These are phyloP conservation scores for Alligator sinensis DNA, from an alignment of 2,113 vertebrate genomes.

Conservation along the genomic window DNA sequence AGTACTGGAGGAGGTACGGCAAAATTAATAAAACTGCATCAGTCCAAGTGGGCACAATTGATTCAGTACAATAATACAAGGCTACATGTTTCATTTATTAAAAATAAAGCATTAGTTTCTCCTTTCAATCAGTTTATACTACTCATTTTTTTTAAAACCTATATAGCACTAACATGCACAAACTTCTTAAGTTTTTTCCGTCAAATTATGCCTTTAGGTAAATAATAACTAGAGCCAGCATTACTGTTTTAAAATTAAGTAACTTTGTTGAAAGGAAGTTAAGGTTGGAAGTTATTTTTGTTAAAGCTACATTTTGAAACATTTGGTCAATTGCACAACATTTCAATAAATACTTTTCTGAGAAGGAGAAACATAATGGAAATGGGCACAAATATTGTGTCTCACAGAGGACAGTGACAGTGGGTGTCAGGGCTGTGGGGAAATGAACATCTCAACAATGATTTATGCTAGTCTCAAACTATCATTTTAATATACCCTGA, in stretches of 20 bases:
- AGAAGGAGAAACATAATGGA: background rate
- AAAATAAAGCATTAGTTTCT: background rate
- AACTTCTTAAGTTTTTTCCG: background rate
- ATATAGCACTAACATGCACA: conserved; percentile 9
- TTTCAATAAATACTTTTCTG: background rate
- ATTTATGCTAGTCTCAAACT: background rate
- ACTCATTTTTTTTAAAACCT: background rate
- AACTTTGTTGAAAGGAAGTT: background rate
- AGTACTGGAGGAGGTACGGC: background rate
- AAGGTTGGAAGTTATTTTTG: background rate
- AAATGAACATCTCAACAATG: background rate
- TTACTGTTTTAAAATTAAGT: background rate
- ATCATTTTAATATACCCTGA: conserved; percentile 1
- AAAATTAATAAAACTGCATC: background rate
- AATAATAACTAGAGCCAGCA: background rate
- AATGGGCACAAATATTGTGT: background rate
- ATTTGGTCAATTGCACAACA: background rate
- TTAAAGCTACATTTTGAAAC: background rate
- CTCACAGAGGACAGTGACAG: background rate
- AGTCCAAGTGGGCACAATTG: background rate
- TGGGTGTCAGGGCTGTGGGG: background rate
- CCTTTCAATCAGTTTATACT: background rate
- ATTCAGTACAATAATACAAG: background rate
- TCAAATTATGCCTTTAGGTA: background rate
- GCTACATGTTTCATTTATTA: background rate